A percentile compares a stretch with the other conserved stretches of the same genome.
These are phyloP conservation scores for Tipula helvola DNA, from an alignment of 2,888 invertebrate species.

Conservation along the genomic window DNA sequence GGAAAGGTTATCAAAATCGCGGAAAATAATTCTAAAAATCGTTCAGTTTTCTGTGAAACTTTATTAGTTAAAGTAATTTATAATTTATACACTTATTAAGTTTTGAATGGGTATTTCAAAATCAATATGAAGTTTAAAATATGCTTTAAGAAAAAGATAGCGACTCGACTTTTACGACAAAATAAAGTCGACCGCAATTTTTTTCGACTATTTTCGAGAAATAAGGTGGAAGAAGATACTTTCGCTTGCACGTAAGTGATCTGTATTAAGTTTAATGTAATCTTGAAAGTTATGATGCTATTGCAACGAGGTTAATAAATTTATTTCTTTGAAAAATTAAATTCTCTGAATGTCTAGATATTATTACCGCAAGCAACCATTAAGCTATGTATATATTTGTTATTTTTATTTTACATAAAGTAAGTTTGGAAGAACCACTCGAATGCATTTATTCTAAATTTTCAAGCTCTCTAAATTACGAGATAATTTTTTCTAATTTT, in stretches of 20 bases:
- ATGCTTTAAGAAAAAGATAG: not conserved
- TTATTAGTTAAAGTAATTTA: not conserved
- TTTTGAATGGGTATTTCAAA: not conserved
- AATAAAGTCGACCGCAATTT: not conserved
- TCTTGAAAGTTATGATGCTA: not conserved
- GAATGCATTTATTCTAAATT: too few species aligned
- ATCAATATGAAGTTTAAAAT: not conserved
- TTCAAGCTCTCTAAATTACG: too few species aligned
- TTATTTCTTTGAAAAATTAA: too few species aligned
- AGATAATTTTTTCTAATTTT: too few species aligned
- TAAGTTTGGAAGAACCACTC: too few species aligned
- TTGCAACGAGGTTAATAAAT: too few species aligned
- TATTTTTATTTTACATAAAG: too few species aligned
- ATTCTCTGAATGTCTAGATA: too few species aligned
- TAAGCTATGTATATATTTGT: too few species aligned
- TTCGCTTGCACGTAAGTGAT: not conserved
- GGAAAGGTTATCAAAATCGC: not conserved
- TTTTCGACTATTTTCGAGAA: not conserved
- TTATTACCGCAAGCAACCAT: too few species aligned
- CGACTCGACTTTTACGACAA: not conserved
- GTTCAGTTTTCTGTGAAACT: not conserved
- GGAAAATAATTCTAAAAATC: not conserved
- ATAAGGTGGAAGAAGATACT: not conserved
- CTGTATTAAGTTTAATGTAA: not conserved
- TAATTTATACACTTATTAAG: not conserved